These are phyloP conservation scores for Takifugu rubripes DNA, from an alignment of 2,797 vertebrate genomes.

Conservation along the genomic window DNA sequence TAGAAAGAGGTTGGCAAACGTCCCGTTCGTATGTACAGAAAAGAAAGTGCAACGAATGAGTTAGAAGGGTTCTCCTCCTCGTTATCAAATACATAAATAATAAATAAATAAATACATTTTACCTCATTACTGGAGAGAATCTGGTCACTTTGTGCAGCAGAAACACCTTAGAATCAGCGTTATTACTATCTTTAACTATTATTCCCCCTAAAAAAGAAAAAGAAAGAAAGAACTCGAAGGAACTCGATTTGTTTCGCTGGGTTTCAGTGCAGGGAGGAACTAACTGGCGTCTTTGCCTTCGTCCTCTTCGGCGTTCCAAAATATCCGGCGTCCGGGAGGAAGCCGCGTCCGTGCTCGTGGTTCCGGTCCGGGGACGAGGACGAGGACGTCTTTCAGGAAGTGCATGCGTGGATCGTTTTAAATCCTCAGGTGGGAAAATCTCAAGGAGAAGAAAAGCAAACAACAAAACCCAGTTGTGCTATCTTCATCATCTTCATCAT, in stretches of 20 bases:
- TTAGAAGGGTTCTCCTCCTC: slow-evolving; percentile 31
- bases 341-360: slow-evolving; percentile 57
- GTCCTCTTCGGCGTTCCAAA: slow-evolving; percentile 49
- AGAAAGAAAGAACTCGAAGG: slow-evolving; percentile 37
- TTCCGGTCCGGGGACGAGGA: slow-evolving; percentile 50
- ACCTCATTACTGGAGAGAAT: slow-evolving; percentile 75
- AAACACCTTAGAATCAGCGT: slow-evolving; percentile 74
- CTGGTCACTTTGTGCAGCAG: slow-evolving; percentile 83
- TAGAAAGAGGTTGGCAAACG: slow-evolving; percentile 70
- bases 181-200: slow-evolving; percentile 64
- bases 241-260: slow-evolving; percentile 35
- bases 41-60: slow-evolving; percentile 74
- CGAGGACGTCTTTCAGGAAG: slow-evolving; percentile 65
- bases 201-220: slow-evolving; percentile 46
- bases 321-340: slow-evolving; percentile 19
- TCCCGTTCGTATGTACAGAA: slow-evolving; percentile 53
- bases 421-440: slow-evolving; percentile 76
- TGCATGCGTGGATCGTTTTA: slow-evolving; percentile 77
- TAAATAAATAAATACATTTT: slow-evolving; percentile 55
- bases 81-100: slow-evolving; percentile 35
- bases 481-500: slow-evolving; percentile 65
- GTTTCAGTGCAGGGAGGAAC: slow-evolving; percentile 63
- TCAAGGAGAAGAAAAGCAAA: slow-evolving; percentile 64
- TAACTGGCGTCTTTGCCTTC: slow-evolving; percentile 48
- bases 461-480: slow-evolving; percentile 70